Evolutionary conservation across 2,888 invertebrate species (phyloP).

Genomic region (Hirtodrosophila histrioides): DNA sequence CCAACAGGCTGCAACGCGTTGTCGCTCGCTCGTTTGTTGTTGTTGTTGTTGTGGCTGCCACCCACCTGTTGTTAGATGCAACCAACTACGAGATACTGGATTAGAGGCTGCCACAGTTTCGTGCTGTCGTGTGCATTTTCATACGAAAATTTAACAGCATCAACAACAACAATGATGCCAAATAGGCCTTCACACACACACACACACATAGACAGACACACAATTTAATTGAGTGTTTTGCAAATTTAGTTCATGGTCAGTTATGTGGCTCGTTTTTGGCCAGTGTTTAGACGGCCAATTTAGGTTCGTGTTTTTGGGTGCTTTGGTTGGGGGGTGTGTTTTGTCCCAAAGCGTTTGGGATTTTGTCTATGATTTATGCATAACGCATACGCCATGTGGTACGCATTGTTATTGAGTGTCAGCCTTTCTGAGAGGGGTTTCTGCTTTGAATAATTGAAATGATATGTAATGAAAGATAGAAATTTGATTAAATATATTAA

Average conservation of each 20-base stretch:
- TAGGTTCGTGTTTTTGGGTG: slow-evolving; percentile 35
- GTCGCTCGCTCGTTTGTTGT: slow-evolving; percentile 7
- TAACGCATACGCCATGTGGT: slow-evolving; percentile 66
- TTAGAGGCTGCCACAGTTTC: slow-evolving; percentile 55
- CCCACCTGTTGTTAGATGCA: slow-evolving; percentile 71
- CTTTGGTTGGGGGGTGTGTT: slow-evolving; percentile 7
- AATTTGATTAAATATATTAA: too few species aligned
- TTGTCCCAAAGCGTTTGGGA: slow-evolving; percentile 15
- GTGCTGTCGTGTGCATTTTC: slow-evolving; percentile 49
- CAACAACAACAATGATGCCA: slow-evolving; percentile 35
- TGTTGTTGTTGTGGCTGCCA: slow-evolving; percentile 37
- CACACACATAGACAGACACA: slow-evolving; percentile 12
- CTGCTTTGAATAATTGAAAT: too few species aligned
- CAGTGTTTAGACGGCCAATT: slow-evolving; percentile 62
- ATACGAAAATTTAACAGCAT: slow-evolving; percentile 61
- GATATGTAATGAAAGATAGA: too few species aligned
- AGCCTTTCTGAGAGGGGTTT: too few species aligned
- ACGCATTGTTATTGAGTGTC: slow-evolving; percentile 21
- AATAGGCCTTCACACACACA: slow-evolving; percentile 49
- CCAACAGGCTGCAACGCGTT: slow-evolving; percentile 31
- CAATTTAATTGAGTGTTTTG: slow-evolving; percentile 59
- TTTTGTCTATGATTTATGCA: slow-evolving; percentile 67
- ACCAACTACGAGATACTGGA: slow-evolving; percentile 67
- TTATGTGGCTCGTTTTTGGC: slow-evolving; percentile 62
- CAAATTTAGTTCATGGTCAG: slow-evolving; percentile 78